Conservation (phyloP, 2,888 invertebrate species). For the Lepidochrysops patricia region DNA sequence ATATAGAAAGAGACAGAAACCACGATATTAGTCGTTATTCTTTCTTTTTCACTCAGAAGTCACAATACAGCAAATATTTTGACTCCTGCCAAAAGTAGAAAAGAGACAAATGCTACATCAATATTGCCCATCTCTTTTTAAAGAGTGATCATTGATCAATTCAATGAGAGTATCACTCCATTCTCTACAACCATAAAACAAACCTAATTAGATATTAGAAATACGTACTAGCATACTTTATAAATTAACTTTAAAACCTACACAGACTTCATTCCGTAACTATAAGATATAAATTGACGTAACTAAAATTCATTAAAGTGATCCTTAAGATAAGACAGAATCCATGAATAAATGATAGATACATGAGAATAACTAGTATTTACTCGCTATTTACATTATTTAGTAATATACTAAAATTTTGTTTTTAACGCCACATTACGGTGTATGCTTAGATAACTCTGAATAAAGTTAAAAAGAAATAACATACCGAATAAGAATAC, state of each 20-base stretch:
- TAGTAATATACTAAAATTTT: constrained; percentile 72
- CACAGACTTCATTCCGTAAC: constrained; percentile 52
- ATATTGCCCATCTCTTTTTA: not conserved
- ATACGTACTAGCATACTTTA: constrained; percentile 44
- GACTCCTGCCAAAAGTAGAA: not conserved
- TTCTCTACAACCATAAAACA: constrained; percentile 27
- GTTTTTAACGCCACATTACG: constrained; percentile 56
- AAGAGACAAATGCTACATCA: not conserved
- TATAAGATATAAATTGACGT: constrained; percentile 50
- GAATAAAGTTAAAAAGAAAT: not conserved
- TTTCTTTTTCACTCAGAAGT: not conserved
- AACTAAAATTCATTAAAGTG: constrained; percentile 48
- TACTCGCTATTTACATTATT: constrained; percentile 63
- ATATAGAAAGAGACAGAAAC: not conserved
- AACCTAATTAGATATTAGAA: constrained; percentile 36
- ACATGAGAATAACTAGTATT: constrained; percentile 42
- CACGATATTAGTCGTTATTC: too few species aligned
- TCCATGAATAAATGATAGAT: constrained; percentile 50
- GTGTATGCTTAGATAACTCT: not conserved
- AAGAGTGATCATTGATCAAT: not conserved
- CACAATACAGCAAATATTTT: not conserved
- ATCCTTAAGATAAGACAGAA: constrained; percentile 46
- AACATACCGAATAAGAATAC: not conserved
- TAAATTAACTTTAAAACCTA: constrained; percentile 49
- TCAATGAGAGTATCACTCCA: not conserved